Percentiles rank a stretch among this genome's conserved stretches.
phyloP scores from a whole-genome alignment of 64 coral and sea anemone genomes.

The Montipora efflorescens region DNA sequence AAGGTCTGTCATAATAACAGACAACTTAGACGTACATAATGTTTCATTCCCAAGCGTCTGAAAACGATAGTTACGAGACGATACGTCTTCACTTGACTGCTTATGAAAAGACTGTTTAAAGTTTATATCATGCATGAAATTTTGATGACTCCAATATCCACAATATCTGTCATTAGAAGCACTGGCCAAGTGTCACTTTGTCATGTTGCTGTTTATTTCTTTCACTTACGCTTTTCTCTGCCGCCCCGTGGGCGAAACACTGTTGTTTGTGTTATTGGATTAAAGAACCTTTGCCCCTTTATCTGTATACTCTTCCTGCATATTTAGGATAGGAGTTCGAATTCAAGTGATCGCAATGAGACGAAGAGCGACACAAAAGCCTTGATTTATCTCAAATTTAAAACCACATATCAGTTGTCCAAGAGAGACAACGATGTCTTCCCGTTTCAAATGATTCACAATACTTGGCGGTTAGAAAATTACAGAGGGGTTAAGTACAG shows the following conservation, averaged over 20 bases:
- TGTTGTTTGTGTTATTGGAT: slow-evolving; percentile 72
- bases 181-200: slow-evolving; percentile 58
- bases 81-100: slow-evolving; percentile 21
- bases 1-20: background rate
- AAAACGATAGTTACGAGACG: slow-evolving; percentile 16
- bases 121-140: slow-evolving; percentile 78
- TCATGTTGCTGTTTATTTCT: slow-evolving; percentile 67
- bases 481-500: background rate
- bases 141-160: slow-evolving; percentile 48
- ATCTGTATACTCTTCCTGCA: slow-evolving; percentile 12
- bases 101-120: slow-evolving; percentile 59
- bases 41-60: background rate
- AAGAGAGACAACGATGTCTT: slow-evolving; percentile 38
- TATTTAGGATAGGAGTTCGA: slow-evolving; percentile 2
- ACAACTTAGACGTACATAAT: background rate
- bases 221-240: slow-evolving; percentile 53
- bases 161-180: slow-evolving; percentile 83
- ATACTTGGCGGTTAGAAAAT: slow-evolving; percentile 37
- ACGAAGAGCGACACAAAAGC: slow-evolving; percentile 11
- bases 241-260: slow-evolving; percentile 37
- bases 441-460: slow-evolving; percentile 7
- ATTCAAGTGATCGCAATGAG: background rate
- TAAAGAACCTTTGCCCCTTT: slow-evolving; percentile 55
- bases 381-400: slow-evolving; percentile 42
- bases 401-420: slow-evolving; percentile 40